Base-by-base conservation (phyloP, 2,888 invertebrate genomes). In the Idaea straminata region DNA sequence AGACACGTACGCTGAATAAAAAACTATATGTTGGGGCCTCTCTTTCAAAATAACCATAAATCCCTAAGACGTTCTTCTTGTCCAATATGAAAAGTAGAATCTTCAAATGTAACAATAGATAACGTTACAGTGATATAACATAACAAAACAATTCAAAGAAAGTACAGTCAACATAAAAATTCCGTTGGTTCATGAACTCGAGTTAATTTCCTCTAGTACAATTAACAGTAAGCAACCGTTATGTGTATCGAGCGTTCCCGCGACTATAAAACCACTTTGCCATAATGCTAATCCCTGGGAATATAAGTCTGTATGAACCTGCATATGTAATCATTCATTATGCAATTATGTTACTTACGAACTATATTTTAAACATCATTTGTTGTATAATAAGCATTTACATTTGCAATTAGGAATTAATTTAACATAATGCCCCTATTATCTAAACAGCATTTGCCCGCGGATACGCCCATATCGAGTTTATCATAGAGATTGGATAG, bases 271-370 rank as follows among this genome's bases (percentile, higher is more conserved):
- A 78, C 25, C 74, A 76, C 75, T 79, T 77, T 74, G 68, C 81
- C 75, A 66, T 61, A 66, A 78, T 77, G 79, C 69, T 79, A 79
- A 79, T 78, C 77, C 78, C 83, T 88, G 86, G 79, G 85, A 87
- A 87, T 69, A 74, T 72, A 70, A 59, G 66, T 74, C 73, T 77
- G 78, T 80, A 75, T 78, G 74, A 74, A 73, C 67, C 67, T 71
- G 71, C 66, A 71, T 74, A 76, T 74, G 71, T 74, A 74, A 77
- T 69, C 69, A 72, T 72, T 74, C 73, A 70, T 74, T 74, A 75
- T 71, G 65, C 72, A 76, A 67, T 72, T 73, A 74, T 66, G 60
- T 59, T 59, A n/a, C 61, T 36, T 61, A n/a, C 62, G 57, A 61
- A 62, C 65, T 65, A 63, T 59, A 38, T 62, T 62, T 61, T 16